phyloP scores from a whole-genome alignment of 2,888 invertebrate genomes.

The Leptopilina drosophilae region DNA sequence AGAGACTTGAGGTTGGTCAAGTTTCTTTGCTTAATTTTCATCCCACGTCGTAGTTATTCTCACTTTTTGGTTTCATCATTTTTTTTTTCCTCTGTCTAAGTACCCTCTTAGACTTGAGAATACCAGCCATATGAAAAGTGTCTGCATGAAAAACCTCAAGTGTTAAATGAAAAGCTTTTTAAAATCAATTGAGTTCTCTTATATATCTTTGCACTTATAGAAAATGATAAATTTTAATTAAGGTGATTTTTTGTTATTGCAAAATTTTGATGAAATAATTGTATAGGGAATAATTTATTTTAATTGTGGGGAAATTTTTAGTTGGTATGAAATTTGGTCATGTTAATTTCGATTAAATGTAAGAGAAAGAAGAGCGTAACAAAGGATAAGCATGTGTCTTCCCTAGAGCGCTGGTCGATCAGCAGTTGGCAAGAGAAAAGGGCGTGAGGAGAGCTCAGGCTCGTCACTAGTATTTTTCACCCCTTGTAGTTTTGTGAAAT shows the following conservation, averaged over 20 bases:
- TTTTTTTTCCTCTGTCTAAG: conserved; percentile 25
- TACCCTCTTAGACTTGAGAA: conserved; percentile 39
- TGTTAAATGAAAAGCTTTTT: conserved; percentile 1
- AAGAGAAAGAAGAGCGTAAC: conserved; percentile 6
- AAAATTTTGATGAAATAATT: no score
- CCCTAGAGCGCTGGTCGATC: conserved; percentile 29
- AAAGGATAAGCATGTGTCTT: conserved; percentile 28
- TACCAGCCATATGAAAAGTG: conserved; percentile 30
- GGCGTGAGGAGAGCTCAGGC: conserved; percentile 14
- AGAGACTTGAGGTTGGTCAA: conserved; percentile 6
- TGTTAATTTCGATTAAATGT: conserved; percentile 14
- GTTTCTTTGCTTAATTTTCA: conserved; percentile 16
- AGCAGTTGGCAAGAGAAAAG: conserved; percentile 25
- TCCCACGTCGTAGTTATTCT: conserved; percentile 23
- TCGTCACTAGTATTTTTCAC: not conserved
- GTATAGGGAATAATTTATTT: no score
- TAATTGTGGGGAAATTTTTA: no score
- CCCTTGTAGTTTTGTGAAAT: not conserved
- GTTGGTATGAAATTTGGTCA: not conserved
- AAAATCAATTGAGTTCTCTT: not conserved
- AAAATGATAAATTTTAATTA: not conserved
- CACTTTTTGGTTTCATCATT: conserved; percentile 12
- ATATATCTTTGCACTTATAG: not conserved
- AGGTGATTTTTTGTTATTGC: no score
- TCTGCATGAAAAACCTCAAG: conserved; percentile 24